Conservation (phyloP, 2,113 vertebrate species). For the Tursiops truncatus region DNA sequence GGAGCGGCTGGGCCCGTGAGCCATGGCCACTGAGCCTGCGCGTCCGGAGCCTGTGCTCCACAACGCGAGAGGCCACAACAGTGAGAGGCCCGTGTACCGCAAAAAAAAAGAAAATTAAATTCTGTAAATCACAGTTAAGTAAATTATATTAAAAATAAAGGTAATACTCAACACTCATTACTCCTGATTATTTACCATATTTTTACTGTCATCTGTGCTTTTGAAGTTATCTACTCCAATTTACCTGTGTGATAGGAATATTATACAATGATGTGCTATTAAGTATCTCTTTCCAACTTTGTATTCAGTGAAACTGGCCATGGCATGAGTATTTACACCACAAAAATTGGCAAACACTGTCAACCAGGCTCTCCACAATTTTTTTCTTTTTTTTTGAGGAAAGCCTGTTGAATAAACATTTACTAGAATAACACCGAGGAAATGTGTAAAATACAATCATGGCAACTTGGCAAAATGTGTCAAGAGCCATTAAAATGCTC, state of each 20-base stretch:
- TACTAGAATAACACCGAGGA: background rate
- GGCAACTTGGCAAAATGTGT: background rate
- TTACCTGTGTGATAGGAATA: background rate
- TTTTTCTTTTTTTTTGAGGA: background rate
- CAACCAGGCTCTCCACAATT: background rate
- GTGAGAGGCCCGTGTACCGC: no score
- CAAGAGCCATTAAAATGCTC: constrained; percentile 24
- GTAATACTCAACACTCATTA: background rate
- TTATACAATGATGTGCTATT: background rate
- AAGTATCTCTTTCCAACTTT: background rate
- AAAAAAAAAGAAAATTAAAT: background rate
- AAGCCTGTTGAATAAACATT: background rate
- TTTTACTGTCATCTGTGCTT: background rate
- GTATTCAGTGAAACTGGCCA: background rate
- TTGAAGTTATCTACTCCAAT: background rate
- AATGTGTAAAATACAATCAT: constrained; percentile 12
- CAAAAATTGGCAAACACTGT: background rate
- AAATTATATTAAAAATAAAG: constrained; percentile 18
- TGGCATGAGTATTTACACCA: background rate
- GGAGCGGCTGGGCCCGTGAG: no score
- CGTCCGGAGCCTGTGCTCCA: no score
- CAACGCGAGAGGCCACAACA: no score
- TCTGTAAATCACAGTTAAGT: background rate
- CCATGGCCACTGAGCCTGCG: no score
- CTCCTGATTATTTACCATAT: background rate